These are phyloP conservation scores for Montifringilla adamsi DNA, from an alignment of 2,113 vertebrate species.

Conservation along the genomic window DNA sequence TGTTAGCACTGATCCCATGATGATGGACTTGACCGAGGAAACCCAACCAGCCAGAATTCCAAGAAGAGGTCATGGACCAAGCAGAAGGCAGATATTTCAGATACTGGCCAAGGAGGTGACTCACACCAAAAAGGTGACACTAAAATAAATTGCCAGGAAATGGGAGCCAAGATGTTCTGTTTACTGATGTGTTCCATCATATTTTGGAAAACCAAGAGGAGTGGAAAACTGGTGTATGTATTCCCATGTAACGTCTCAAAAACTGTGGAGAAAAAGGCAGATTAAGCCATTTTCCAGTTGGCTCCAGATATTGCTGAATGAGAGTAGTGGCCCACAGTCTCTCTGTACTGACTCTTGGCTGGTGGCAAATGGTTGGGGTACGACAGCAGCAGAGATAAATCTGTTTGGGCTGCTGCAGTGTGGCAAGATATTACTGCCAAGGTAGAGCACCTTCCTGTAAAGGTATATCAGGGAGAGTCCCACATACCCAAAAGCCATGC, in stretches of 20 bases:
- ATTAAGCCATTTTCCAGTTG: background rate
- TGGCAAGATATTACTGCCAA: background rate
- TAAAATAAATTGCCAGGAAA: background rate
- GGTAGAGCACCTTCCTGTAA: background rate
- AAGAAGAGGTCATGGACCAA: background rate
- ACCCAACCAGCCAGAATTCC: background rate
- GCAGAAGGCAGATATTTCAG: background rate
- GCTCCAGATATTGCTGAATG: background rate
- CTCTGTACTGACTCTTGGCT: background rate
- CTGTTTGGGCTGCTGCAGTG: background rate
- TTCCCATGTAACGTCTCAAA: background rate
- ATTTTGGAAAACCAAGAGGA: background rate
- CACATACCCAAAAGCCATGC: background rate
- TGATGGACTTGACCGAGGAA: background rate
- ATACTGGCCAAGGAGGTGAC: accelerated
- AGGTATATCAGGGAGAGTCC: background rate
- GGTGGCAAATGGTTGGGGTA: background rate
- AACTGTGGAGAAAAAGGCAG: background rate
- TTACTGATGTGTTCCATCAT: background rate
- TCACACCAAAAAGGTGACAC: background rate
- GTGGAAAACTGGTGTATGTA: background rate
- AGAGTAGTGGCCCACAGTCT: background rate
- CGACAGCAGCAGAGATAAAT: background rate
- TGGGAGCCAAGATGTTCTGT: background rate
- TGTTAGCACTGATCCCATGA: background rate